Evolutionary conservation across 2,797 vertebrate species (phyloP).

Genomic region (Antennarius maculatus): DNA sequence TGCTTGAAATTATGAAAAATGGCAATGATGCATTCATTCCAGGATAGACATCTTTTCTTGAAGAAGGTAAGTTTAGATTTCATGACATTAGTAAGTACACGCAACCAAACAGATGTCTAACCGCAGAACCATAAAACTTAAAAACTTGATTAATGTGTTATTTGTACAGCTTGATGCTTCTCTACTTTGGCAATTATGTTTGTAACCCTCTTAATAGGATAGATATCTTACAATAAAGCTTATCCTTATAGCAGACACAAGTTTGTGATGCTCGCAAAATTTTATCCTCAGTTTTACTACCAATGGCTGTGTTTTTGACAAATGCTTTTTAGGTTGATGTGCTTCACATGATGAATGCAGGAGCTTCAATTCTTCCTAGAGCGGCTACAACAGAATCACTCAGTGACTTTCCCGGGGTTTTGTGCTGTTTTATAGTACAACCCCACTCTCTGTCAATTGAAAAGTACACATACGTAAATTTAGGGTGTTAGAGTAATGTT

Average conservation of each 20-base stretch:
- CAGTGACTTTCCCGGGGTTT: background rate
- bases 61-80: too few relatives aligned
- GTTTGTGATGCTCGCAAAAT: background rate
- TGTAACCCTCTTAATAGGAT: background rate
- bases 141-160: background rate
- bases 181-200: background rate
- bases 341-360: background rate
- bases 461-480: background rate
- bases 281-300: background rate
- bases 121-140: too few relatives aligned
- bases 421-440: background rate
- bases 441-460: background rate
- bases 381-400: background rate
- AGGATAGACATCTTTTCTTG: too few relatives aligned
- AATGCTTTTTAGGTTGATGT: background rate
- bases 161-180: constrained; percentile 11
- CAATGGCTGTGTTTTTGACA: background rate
- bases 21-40: too few relatives aligned
- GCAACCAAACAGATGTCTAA: constrained; percentile 1
- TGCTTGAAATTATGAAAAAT: too few relatives aligned
- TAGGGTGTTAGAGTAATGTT: background rate
- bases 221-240: too few relatives aligned
- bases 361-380: background rate
- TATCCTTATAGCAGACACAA: too few relatives aligned
- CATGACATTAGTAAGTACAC: background rate